Conservation (phyloP, 2,113 vertebrate species). For the Oreochromis spilurus region DNA sequence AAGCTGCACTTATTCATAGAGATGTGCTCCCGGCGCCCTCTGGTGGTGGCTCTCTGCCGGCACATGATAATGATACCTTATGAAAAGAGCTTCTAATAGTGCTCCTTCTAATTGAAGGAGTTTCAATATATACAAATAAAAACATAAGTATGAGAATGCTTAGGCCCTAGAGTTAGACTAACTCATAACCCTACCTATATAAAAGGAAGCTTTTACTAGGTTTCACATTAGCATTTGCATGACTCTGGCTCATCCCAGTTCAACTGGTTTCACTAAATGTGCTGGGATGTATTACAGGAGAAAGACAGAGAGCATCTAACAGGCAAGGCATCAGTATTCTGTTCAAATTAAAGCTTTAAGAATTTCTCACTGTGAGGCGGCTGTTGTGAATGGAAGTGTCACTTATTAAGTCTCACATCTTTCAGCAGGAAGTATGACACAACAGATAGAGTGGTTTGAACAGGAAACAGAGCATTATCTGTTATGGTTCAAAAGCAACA, state of each 20-base stretch:
- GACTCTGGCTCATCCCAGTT: fast-evolving
- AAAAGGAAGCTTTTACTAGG: not conserved
- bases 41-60: conserved; percentile 8
- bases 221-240: not conserved
- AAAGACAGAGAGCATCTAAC: not conserved
- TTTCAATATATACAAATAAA: not conserved
- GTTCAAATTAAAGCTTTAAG: not conserved
- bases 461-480: not conserved
- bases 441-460: not conserved
- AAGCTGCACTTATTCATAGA: not conserved
- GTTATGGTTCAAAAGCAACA: not conserved
- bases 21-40: not conserved
- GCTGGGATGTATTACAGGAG: not conserved
- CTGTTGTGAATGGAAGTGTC: not conserved
- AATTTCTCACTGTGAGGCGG: fast-evolving
- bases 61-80: not conserved
- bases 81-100: not conserved
- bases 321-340: not conserved
- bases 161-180: not conserved
- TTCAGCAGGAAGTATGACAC: not conserved
- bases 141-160: not conserved
- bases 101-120: not conserved
- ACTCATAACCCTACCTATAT: not conserved
- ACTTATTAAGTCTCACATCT: not conserved
- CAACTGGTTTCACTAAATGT: not conserved